phyloP scores from a whole-genome alignment of 1,140 invertebrate genomes.

The Colletes latitarsis region DNA sequence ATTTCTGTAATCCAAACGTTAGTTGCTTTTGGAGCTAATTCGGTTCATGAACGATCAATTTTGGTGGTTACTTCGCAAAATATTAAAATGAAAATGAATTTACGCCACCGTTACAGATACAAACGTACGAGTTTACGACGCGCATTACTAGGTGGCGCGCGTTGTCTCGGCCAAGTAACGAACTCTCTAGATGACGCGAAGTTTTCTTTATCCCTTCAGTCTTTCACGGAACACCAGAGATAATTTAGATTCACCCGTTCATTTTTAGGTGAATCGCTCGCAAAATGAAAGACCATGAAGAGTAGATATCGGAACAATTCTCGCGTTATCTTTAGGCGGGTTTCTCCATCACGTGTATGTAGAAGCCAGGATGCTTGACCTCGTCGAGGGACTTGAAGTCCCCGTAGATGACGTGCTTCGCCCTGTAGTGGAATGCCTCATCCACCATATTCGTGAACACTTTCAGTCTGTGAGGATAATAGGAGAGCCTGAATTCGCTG shows the following conservation, averaged over 20 bases:
- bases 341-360: conserved; percentile 92
- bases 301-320: background rate
- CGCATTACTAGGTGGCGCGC: background rate
- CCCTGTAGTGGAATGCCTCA: conserved; percentile 86
- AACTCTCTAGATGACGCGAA: too few species aligned
- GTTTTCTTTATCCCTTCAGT: background rate
- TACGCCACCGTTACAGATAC: background rate
- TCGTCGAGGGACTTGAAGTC: conserved; percentile 89
- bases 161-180: too few species aligned
- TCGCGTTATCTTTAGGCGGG: conserved; percentile 8
- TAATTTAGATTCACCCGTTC: too few species aligned
- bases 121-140: background rate
- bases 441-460: conserved; percentile 87
- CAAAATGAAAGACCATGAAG: too few species aligned
- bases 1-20: too few species aligned
- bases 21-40: too few species aligned
- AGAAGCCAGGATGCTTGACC: conserved; percentile 88
- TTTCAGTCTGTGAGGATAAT: conserved; percentile 90
- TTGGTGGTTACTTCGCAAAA: too few species aligned
- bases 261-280: too few species aligned
- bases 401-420: conserved; percentile 87
- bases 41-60: too few species aligned
- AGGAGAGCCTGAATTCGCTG: conserved; percentile 92
- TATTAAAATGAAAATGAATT: background rate
- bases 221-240: too few species aligned